These are phyloP conservation scores for Bolborhynchus lineola DNA, from an alignment of 2,113 vertebrate species.

Conservation along the genomic window DNA sequence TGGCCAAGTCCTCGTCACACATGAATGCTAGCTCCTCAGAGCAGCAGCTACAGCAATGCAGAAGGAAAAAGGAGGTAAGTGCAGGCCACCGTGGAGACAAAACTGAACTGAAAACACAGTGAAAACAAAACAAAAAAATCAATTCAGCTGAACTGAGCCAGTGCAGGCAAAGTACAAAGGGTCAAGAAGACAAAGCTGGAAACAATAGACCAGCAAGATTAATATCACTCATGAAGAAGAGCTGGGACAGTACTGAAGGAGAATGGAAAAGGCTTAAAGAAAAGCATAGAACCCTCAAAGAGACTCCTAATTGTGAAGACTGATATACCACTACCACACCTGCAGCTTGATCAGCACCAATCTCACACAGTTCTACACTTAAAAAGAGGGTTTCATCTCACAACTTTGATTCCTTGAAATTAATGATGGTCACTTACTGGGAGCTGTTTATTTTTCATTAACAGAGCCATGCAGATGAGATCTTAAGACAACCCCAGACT, in stretches of 20 bases:
- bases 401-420: neutral
- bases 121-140: constrained; percentile 30
- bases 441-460: neutral
- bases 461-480: neutral
- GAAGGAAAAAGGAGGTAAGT: constrained; percentile 16
- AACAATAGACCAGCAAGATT: constrained; percentile 52
- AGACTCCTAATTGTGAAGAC: neutral
- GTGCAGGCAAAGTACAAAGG: constrained; percentile 58
- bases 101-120: constrained; percentile 24
- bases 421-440: neutral
- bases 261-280: neutral
- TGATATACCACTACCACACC: neutral
- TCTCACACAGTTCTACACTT: neutral
- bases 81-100: constrained; percentile 4
- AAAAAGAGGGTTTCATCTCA: neutral
- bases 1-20: neutral
- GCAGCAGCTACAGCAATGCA: neutral
- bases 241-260: neutral
- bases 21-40: neutral
- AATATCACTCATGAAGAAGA: constrained; percentile 4
- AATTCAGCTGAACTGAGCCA: constrained; percentile 33
- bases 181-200: constrained; percentile 56
- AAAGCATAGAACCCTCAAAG: neutral
- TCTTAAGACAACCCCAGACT: neutral
- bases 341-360: neutral